phyloP scores from a whole-genome alignment of 2,113 vertebrate genomes.

The Silurus asotus region DNA sequence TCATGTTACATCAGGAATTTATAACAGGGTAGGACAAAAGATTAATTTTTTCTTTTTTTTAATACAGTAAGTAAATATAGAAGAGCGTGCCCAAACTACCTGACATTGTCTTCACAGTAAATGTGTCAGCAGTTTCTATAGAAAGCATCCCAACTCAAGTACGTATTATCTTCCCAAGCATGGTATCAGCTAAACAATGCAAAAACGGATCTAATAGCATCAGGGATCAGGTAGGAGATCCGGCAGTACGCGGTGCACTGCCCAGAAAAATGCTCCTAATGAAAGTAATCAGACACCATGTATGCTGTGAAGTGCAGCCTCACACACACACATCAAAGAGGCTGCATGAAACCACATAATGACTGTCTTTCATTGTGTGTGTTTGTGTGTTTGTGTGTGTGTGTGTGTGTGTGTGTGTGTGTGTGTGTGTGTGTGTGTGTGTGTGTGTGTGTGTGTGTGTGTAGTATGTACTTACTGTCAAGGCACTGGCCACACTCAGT shows the following conservation, averaged over 20 bases:
- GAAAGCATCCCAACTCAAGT: neutral
- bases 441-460: constrained; percentile 20
- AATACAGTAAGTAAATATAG: neutral
- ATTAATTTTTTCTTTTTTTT: neutral
- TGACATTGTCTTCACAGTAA: neutral
- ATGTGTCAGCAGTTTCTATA: constrained; percentile 13
- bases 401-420: constrained; percentile 3
- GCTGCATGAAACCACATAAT: constrained; percentile 17
- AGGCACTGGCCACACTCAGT: constrained; percentile 87
- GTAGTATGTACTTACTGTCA: constrained; percentile 86
- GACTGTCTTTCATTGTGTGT: neutral
- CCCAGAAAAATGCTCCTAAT: constrained; percentile 14
- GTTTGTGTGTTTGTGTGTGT: neutral
- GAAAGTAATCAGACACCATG: constrained; percentile 24
- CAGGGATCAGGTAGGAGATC: constrained; percentile 6
- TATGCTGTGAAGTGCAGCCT: constrained; percentile 1
- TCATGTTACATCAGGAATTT: constrained; percentile 1
- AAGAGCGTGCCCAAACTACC: neutral
- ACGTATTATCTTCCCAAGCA: constrained; percentile 1
- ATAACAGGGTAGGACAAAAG: constrained; percentile 7
- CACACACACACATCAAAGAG: constrained; percentile 11
- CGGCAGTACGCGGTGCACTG: neutral
- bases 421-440: constrained; percentile 18
- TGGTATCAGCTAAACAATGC: neutral
- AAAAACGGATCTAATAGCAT: neutral